Percentiles rank a stretch among this genome's conserved stretches.
phyloP scores from a whole-genome alignment of 2,113 vertebrate genomes.

The Pithys albifrons region DNA sequence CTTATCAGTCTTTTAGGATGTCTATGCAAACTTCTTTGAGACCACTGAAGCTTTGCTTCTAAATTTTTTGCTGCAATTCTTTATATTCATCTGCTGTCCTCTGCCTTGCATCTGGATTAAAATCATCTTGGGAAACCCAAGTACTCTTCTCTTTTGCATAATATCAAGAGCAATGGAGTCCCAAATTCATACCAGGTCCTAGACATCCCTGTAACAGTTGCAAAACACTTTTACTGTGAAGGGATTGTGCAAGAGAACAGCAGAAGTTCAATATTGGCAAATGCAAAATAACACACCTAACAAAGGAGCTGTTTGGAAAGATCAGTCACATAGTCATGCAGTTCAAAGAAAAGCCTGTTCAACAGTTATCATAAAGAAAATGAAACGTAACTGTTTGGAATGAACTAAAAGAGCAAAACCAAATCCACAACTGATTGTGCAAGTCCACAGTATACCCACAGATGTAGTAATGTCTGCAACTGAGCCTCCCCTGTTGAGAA shows the following conservation, averaged over 20 bases:
- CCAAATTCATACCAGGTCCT: neutral
- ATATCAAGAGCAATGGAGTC: neutral
- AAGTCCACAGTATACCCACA: neutral
- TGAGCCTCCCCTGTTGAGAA: neutral
- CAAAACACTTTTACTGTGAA: neutral
- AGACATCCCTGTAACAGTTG: neutral
- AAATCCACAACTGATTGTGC: neutral
- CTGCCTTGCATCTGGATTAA: neutral
- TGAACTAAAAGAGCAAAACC: neutral
- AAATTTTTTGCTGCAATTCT: neutral
- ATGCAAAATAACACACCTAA: neutral
- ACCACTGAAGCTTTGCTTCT: neutral
- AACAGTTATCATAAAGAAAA: neutral
- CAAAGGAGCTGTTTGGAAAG: neutral
- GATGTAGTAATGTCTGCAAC: neutral
- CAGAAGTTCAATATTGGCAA: neutral
- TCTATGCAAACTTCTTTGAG: neutral
- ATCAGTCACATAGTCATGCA: neutral
- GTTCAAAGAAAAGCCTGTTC: neutral
- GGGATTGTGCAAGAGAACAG: neutral
- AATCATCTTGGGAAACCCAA: neutral
- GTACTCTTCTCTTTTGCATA: neutral
- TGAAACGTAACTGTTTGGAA: neutral
- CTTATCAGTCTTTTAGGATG: neutral
- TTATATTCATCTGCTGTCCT: neutral